Evolutionary conservation across 2,113 vertebrate genomes (phyloP).

Genomic region (Labeo catla): DNA sequence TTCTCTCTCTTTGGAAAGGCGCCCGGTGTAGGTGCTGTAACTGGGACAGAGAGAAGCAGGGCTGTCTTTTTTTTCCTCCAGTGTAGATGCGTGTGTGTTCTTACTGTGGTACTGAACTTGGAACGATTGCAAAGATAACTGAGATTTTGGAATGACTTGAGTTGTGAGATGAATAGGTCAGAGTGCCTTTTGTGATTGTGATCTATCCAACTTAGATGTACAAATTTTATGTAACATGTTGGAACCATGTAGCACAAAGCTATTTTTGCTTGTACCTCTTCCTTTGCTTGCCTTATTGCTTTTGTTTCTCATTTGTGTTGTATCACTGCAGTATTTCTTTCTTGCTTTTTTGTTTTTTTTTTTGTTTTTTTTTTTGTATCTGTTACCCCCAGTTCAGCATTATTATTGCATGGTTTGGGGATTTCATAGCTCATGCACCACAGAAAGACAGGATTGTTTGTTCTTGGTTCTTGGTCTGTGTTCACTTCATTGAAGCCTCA

Average conservation of each 20-base stretch:
- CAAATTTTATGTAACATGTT: constrained; percentile 9
- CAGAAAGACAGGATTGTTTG: constrained; percentile 41
- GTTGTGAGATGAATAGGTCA: background rate
- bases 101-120: background rate
- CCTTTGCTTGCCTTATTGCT: background rate
- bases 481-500: background rate
- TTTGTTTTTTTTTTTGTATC: background rate
- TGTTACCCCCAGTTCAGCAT: constrained; percentile 15
- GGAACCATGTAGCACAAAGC: background rate
- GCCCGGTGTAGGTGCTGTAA: constrained; percentile 70
- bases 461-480: constrained; percentile 12
- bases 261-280: background rate
- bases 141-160: constrained; percentile 25
- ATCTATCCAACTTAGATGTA: background rate
- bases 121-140: background rate
- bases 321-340: constrained; percentile 39
- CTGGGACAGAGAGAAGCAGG: constrained; percentile 65
- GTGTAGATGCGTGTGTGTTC: background rate
- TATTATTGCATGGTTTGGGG: constrained; percentile 24
- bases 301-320: background rate
- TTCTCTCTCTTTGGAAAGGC: constrained; percentile 66
- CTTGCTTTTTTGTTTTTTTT: too few species aligned
- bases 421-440: constrained; percentile 33
- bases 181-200: constrained; percentile 22
- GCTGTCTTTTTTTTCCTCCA: constrained; percentile 1